Conservation (phyloP, 2,113 vertebrate species). For the Tringa solitaria region DNA sequence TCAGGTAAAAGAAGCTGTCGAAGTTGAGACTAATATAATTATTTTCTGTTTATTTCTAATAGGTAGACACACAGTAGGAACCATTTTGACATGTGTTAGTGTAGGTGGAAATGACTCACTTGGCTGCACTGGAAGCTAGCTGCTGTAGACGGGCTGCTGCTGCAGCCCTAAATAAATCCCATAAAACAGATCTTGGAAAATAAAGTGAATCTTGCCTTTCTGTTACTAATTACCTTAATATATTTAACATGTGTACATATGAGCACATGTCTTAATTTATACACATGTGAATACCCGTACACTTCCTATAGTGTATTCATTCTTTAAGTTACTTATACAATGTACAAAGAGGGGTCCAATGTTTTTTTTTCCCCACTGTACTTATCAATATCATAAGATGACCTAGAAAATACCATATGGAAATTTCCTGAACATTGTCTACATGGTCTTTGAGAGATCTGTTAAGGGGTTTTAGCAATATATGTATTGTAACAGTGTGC, state of each 20-base stretch:
- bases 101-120: slow-evolving; percentile 70
- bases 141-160: slow-evolving; percentile 46
- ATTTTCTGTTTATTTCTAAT: slow-evolving; percentile 43
- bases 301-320: neutral
- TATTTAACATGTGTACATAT: neutral
- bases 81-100: slow-evolving; percentile 62
- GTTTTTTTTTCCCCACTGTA: neutral
- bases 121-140: slow-evolving; percentile 50
- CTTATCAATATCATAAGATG: neutral
- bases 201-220: neutral
- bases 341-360: neutral
- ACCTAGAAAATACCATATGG: neutral
- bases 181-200: slow-evolving; percentile 22
- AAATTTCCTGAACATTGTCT: neutral
- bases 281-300: neutral
- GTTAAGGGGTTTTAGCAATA: neutral
- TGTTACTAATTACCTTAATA: neutral
- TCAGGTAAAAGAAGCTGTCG: slow-evolving; percentile 2
- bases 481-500: neutral
- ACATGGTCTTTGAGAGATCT: neutral
- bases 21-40: neutral
- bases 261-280: neutral
- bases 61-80: slow-evolving; percentile 47
- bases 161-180: slow-evolving; percentile 38
- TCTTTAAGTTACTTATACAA: neutral